phyloP scores from a whole-genome alignment of 2,888 invertebrate species.

The Cataglyphis albicans region DNA sequence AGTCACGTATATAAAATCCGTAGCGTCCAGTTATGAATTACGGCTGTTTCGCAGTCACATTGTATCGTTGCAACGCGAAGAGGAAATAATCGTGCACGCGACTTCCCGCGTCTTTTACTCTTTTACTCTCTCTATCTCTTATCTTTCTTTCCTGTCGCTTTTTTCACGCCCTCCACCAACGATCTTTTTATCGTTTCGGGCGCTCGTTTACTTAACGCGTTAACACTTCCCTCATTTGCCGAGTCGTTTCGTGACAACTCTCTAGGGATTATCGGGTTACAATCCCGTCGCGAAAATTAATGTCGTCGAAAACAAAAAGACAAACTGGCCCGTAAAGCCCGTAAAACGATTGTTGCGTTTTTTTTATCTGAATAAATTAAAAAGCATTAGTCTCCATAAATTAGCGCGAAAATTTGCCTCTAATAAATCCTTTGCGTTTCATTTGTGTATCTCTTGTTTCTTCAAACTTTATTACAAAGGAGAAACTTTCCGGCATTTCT shows the following conservation, averaged over 20 bases:
- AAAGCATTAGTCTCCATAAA: neutral
- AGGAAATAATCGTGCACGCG: slow-evolving; percentile 52
- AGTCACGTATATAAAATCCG: slow-evolving; percentile 53
- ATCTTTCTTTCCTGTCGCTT: neutral
- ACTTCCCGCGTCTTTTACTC: slow-evolving; percentile 24
- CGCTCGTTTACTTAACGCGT: slow-evolving; percentile 54
- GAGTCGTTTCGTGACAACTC: slow-evolving; percentile 41
- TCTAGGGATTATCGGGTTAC: slow-evolving; percentile 35
- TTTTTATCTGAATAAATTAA: neutral
- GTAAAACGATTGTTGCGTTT: neutral
- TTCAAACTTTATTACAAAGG: slow-evolving; percentile 27
- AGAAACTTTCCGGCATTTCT: slow-evolving; percentile 21
- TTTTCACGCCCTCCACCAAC: neutral
- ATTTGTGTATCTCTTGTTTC: neutral
- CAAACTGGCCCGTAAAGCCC: slow-evolving; percentile 2
- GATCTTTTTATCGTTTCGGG: slow-evolving; percentile 33
- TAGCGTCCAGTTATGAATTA: slow-evolving; percentile 47
- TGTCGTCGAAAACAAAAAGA: slow-evolving; percentile 1
- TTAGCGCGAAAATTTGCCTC: neutral
- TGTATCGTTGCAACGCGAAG: slow-evolving; percentile 21
- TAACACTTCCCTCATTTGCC: slow-evolving; percentile 53
- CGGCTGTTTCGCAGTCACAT: slow-evolving; percentile 25
- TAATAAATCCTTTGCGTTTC: slow-evolving; percentile 4
- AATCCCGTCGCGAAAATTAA: neutral
- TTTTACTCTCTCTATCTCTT: neutral